Evolutionary conservation across 2,797 vertebrate genomes (phyloP), one percentile per base, ranked within the genome.

Genomic region (Yasuhikotakia modesta): DNA sequence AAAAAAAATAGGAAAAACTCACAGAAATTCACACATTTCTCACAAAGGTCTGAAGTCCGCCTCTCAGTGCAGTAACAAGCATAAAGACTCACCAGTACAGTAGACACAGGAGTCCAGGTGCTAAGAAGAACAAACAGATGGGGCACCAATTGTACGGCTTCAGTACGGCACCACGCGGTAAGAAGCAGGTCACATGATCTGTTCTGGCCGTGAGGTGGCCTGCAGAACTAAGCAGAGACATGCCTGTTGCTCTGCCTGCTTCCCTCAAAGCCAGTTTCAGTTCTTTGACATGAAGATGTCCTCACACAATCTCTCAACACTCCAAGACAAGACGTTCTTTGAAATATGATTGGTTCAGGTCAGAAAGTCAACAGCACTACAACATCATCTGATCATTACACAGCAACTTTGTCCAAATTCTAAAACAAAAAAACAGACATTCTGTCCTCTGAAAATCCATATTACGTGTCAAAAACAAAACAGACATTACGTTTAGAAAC

Each of bases 111-210:
- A 69, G 76, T 21, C 63, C 16, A 78, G 63, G 75, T 63, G 53
- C 53, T 78, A 60, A 72, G 52, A 27, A 70, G 24, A 76, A 39
- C 35, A 80, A 68, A 63, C 80, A 74, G 80, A 81, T 81, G 80
- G 79, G 46, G 48, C 70, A 70, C 73, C 53, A 70, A 39, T 80
- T 78, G 35, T 32, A 24, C 79, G 61, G 74, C 66, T 79, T 63
- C 70, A 55, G 70, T 72, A 72, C 52, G 8, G 43, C 78, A 76
- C 60, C 6, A 19, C 32, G 52, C 53, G 53, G 57, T 75, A 48
- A 73, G 73, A 52, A 75, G 64, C 50, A 63, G 43, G 79, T 85
- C 86, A 85, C 63, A 77, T 86, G 85, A 87, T 69, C 68, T 30
- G 17, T 22, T 48, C 30, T 46, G 71, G 57, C 39, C 53, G 11